Percentiles rank a stretch among this genome's conserved stretches.
Conservation (phyloP, 2,797 vertebrate genomes). For the Peromyscus eremicus region DNA sequence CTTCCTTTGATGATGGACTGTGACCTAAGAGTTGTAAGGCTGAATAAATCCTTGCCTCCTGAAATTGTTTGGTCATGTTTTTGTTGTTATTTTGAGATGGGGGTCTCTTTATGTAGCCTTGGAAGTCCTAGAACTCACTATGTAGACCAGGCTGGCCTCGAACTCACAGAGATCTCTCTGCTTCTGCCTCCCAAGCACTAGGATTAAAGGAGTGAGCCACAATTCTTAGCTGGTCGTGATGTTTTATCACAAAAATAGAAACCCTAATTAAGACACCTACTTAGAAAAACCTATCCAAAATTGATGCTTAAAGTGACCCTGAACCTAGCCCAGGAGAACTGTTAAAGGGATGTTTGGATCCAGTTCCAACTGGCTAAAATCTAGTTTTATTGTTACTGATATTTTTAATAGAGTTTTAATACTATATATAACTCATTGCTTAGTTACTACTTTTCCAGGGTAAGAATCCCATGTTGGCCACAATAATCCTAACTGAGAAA, state of each 20-base stretch:
- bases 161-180: neutral
- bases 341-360: neutral
- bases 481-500: neutral
- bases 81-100: neutral
- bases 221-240: neutral
- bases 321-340: neutral
- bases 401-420: neutral
- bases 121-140: neutral
- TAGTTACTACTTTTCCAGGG: neutral
- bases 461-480: neutral
- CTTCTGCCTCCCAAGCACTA: neutral
- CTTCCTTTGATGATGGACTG: no score
- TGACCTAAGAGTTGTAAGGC: neutral
- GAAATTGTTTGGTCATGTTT: neutral
- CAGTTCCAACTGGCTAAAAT: neutral
- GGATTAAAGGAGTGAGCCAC: neutral
- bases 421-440: neutral
- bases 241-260: neutral
- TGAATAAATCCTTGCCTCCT: neutral
- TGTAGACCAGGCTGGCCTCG: neutral
- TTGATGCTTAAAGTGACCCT: neutral
- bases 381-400: neutral
- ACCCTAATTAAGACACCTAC: neutral
- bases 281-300: neutral
- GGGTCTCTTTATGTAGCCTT: neutral